phyloP scores from a whole-genome alignment of 2,888 invertebrate species.

The Orthosia cruda region DNA sequence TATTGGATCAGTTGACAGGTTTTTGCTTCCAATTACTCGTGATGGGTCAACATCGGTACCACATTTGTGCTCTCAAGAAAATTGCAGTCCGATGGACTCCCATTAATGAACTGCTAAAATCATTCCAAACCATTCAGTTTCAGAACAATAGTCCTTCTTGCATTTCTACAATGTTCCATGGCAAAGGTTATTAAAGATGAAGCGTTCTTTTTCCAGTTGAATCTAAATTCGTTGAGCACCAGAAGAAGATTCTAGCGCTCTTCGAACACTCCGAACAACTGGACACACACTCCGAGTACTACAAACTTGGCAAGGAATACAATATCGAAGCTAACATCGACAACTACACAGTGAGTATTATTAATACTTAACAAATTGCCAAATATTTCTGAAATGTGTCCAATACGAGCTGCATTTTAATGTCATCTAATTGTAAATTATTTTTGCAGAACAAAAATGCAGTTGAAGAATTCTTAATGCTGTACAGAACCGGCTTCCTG shows the following conservation, averaged over 20 bases:
- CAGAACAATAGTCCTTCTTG: neutral
- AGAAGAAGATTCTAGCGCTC: slow-evolving; percentile 87
- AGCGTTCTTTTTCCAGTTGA: slow-evolving; percentile 69
- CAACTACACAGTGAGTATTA: slow-evolving; percentile 82
- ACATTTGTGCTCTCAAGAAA: neutral
- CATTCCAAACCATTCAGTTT: too few species aligned
- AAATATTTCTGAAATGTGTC: neutral
- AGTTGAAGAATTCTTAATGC: slow-evolving; percentile 84
- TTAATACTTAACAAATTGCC: too few species aligned
- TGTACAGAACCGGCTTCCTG: slow-evolving; percentile 87
- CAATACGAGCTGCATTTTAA: neutral
- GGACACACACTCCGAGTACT: slow-evolving; percentile 81
- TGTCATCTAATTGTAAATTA: neutral
- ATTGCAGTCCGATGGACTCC: neutral
- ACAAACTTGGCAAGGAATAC: slow-evolving; percentile 81
- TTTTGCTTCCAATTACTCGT: neutral
- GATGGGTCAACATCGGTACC: neutral
- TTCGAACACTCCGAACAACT: slow-evolving; percentile 86
- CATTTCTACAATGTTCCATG: neutral
- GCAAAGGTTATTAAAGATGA: neutral
- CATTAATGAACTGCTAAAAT: neutral
- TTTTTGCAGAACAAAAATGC: slow-evolving; percentile 84
- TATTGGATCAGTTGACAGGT: neutral
- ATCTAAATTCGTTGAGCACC: slow-evolving; percentile 76
- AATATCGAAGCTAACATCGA: slow-evolving; percentile 83